Evolutionary conservation across 2,888 invertebrate species (phyloP).

Genomic region (Tenthredo scrophulariae): DNA sequence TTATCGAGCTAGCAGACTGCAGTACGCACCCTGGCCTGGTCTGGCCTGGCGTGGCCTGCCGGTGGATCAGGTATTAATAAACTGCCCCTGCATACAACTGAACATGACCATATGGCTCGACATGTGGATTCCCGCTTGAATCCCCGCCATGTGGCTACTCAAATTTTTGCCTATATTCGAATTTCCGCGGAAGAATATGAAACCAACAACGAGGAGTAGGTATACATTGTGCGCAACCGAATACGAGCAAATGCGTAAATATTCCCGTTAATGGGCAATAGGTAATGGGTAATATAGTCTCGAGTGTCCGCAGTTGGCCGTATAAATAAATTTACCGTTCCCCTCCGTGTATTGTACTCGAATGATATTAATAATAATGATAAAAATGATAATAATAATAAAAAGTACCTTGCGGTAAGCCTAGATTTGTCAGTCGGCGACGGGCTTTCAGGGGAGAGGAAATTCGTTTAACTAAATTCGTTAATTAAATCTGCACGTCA

Average conservation of each 20-base stretch:
- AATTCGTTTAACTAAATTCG: conserved; percentile 9
- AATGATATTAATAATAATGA: conserved; percentile 2
- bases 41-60: background rate
- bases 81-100: conserved; percentile 52
- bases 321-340: conserved; percentile 42
- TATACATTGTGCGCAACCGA: conserved; percentile 35
- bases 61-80: conserved; percentile 54
- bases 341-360: background rate
- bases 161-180: conserved; percentile 55
- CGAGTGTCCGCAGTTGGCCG: conserved; percentile 39
- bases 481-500: conserved; percentile 35
- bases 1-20: conserved; percentile 48
- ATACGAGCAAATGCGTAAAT: conserved; percentile 45
- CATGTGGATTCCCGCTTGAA: conserved; percentile 54
- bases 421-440: background rate
- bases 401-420: conserved; percentile 40
- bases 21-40: background rate
- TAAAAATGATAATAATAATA: background rate
- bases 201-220: background rate
- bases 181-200: conserved; percentile 52
- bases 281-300: conserved; percentile 44
- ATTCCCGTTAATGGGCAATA: conserved; percentile 41
- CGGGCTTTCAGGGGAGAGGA: background rate
- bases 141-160: conserved; percentile 53
- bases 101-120: conserved; percentile 54